Percentiles rank a stretch among this genome's conserved stretches.
Evolutionary conservation across 2,113 vertebrate genomes (phyloP).

Genomic region (Triplophysa tibetana): DNA sequence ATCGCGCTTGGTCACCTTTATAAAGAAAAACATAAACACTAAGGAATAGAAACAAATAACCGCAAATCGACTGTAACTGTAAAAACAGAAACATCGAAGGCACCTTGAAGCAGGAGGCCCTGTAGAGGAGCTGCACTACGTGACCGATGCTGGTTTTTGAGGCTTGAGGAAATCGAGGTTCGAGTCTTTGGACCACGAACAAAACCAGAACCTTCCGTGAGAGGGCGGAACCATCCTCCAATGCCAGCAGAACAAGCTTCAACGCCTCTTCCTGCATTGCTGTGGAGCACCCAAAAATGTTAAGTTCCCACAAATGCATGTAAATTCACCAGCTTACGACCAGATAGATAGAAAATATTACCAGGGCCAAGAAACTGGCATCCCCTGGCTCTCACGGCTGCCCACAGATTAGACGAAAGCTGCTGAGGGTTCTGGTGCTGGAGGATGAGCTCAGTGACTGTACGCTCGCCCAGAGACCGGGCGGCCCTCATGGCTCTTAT

Average conservation of each 20-base stretch:
- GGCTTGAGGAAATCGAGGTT: conserved; percentile 95
- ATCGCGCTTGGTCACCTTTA: conserved; percentile 94
- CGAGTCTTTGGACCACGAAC: conserved; percentile 96
- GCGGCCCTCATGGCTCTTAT: conserved; percentile 96
- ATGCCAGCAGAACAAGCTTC: conserved; percentile 92
- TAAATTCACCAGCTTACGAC: not conserved
- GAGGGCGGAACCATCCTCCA: conserved; percentile 94
- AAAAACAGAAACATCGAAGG: not conserved
- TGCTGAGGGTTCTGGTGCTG: conserved; percentile 98
- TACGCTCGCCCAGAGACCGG: conserved; percentile 92
- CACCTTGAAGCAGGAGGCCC: conserved; percentile 99
- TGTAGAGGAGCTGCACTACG: conserved; percentile 96
- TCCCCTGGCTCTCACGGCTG: conserved; percentile 92
- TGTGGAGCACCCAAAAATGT: conserved; percentile 52
- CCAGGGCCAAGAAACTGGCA: conserved; percentile 98
- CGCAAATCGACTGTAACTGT: not conserved
- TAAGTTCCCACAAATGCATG: not conserved
- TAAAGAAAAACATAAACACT: not conserved
- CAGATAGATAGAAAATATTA: conserved; percentile 54
- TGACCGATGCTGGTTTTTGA: conserved; percentile 99
- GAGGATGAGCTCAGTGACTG: conserved; percentile 96
- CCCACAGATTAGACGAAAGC: conserved; percentile 97
- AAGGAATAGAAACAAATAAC: too few relatives aligned
- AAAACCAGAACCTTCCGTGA: conserved; percentile 96
- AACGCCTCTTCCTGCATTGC: conserved; percentile 98